Percentiles rank a stretch among this genome's conserved stretches.
These are phyloP conservation scores for Eugnorisma glareosa DNA, from an alignment of 2,888 invertebrate species.

Conservation along the genomic window DNA sequence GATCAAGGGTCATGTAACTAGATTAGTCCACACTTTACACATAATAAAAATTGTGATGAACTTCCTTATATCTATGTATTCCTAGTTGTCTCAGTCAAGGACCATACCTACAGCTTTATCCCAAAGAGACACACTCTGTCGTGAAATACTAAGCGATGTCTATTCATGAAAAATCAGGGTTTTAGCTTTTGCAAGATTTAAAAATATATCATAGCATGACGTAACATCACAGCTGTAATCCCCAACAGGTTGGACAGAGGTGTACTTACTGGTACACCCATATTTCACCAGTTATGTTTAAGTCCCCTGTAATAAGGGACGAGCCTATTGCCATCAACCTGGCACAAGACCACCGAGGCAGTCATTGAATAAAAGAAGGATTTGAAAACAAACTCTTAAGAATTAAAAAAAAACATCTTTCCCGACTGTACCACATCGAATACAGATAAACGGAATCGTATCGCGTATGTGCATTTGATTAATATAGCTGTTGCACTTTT, in stretches of 20 bases:
- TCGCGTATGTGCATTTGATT: conserved; percentile 63
- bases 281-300: no score
- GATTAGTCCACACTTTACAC: no score
- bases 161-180: neutral
- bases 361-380: neutral
- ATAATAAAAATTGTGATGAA: no score
- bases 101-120: no score
- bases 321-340: no score
- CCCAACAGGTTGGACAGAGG: neutral
- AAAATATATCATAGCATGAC: no score
- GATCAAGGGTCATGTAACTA: no score
- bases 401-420: neutral
- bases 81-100: no score
- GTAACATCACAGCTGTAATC: neutral
- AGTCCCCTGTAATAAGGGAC: no score
- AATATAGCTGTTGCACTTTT: conserved; percentile 60
- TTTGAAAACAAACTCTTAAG: neutral
- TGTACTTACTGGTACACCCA: no score
- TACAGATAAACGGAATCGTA: conserved; percentile 50
- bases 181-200: neutral
- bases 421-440: conserved; percentile 45
- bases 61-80: no score
- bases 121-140: neutral
- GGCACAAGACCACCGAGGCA: neutral
- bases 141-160: neutral